A percentile compares a stretch with the other conserved stretches of the same genome.
Conservation (phyloP, 92 coral and sea anemone species). For the Metridium senile region DNA sequence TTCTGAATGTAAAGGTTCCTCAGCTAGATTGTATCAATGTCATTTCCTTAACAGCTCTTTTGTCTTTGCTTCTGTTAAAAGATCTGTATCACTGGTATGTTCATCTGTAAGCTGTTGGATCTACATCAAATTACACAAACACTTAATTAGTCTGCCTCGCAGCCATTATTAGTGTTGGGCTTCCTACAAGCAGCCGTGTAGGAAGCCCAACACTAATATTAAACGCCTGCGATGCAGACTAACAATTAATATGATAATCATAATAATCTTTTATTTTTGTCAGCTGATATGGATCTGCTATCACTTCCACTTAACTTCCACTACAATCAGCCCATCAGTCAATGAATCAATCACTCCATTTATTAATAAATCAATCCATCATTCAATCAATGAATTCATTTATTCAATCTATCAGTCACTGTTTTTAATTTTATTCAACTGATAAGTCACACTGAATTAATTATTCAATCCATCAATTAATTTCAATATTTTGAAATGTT, state of each 20-base stretch:
- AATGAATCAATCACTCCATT: not conserved
- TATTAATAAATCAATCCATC: not conserved
- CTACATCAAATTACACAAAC: constrained; percentile 46
- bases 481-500: too few species aligned
- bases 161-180: not conserved
- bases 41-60: constrained; percentile 84
- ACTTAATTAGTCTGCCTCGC: not conserved
- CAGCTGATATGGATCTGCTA: too few species aligned
- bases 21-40: too few species aligned
- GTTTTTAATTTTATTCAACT: not conserved
- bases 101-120: constrained; percentile 90
- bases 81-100: constrained; percentile 71
- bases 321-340: not conserved
- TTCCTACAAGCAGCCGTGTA: too few species aligned
- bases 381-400: not conserved
- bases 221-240: too few species aligned
- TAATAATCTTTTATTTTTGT: too few species aligned
- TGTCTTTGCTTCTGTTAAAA: constrained; percentile 81
- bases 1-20: too few species aligned
- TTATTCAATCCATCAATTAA: too few species aligned
- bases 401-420: not conserved
- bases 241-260: too few species aligned
- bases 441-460: too few species aligned
- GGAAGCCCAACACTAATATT: too few species aligned
- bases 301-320: too few species aligned